Evolutionary conservation across 2,797 vertebrate genomes (phyloP).

Genomic region (Lepus townsendii): DNA sequence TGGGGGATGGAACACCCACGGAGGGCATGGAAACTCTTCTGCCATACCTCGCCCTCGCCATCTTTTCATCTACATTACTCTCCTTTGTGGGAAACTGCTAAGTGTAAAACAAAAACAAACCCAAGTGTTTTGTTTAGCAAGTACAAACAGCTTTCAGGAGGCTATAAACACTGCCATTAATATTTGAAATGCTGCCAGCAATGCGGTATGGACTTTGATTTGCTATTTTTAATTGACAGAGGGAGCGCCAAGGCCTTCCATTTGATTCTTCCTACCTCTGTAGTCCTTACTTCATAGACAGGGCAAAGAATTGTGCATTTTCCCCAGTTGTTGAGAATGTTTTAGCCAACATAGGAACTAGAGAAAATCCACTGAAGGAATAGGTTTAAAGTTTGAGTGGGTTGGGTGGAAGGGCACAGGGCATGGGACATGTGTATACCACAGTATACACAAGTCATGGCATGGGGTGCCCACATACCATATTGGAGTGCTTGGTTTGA

Average conservation of each 20-base stretch:
- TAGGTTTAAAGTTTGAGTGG: not conserved
- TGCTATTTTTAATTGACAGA: slow-evolving; percentile 42
- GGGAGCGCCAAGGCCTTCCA: not conserved
- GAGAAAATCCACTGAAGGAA: not conserved
- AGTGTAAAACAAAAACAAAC: no score
- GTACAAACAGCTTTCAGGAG: slow-evolving; percentile 51
- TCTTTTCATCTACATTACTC: no score
- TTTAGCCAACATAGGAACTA: slow-evolving; percentile 15
- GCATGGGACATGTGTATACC: no score
- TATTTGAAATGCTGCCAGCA: slow-evolving; percentile 39
- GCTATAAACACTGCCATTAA: slow-evolving; percentile 47
- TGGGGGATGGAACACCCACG: no score
- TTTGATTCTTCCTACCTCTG: slow-evolving; percentile 30
- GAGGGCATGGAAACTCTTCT: no score
- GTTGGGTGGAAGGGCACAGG: not conserved
- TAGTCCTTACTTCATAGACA: not conserved
- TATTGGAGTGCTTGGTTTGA: no score
- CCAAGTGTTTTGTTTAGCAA: not conserved
- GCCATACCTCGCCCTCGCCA: no score
- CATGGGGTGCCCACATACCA: no score
- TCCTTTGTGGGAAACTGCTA: no score
- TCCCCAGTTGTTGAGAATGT: slow-evolving; percentile 15
- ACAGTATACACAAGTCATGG: no score
- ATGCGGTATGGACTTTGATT: slow-evolving; percentile 58
- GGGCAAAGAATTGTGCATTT: not conserved